Percentiles rank a stretch among this genome's conserved stretches.
Evolutionary conservation across 2,888 invertebrate species (phyloP).

Genomic region (Eupsilia transversa): DNA sequence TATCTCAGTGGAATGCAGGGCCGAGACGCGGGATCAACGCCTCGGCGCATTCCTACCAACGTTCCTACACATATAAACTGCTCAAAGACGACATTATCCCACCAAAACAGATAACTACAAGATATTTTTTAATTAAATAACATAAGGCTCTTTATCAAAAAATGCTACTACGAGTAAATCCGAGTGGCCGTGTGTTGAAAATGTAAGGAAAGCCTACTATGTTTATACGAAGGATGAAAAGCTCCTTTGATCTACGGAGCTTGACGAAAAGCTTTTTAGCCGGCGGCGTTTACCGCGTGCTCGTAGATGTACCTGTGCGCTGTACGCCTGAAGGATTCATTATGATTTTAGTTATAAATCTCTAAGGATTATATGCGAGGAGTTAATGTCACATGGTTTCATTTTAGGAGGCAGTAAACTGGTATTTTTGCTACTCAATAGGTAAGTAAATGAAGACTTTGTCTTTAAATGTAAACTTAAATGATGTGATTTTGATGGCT

Average conservation of each 20-base stretch:
- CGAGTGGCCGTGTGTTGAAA: conserved; percentile 42
- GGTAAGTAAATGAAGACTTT: background rate
- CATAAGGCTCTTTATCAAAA: conserved; percentile 55
- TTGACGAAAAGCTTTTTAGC: conserved; percentile 73
- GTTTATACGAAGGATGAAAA: conserved; percentile 68
- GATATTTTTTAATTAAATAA: conserved; percentile 72
- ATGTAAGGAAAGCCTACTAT: conserved; percentile 46
- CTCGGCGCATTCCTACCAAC: conserved; percentile 75
- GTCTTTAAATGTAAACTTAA: no score
- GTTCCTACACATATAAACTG: conserved; percentile 67
- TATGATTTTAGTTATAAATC: conserved; percentile 57
- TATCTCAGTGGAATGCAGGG: conserved; percentile 80
- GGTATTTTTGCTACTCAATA: background rate
- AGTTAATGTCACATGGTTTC: conserved; percentile 27
- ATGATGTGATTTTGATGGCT: background rate
- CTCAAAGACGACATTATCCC: conserved; percentile 64
- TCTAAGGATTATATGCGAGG: conserved; percentile 37
- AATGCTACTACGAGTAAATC: conserved; percentile 57
- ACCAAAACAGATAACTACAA: conserved; percentile 59
- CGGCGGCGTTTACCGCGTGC: conserved; percentile 58
- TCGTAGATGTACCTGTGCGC: conserved; percentile 66
- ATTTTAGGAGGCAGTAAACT: conserved; percentile 23
- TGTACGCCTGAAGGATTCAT: conserved; percentile 64
- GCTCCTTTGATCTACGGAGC: conserved; percentile 73
- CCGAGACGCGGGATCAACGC: conserved; percentile 72